Evolutionary conservation across 2,888 invertebrate genomes (phyloP), one percentile per base, ranked within the genome.

Genomic region (Drosophila kokeensis): DNA sequence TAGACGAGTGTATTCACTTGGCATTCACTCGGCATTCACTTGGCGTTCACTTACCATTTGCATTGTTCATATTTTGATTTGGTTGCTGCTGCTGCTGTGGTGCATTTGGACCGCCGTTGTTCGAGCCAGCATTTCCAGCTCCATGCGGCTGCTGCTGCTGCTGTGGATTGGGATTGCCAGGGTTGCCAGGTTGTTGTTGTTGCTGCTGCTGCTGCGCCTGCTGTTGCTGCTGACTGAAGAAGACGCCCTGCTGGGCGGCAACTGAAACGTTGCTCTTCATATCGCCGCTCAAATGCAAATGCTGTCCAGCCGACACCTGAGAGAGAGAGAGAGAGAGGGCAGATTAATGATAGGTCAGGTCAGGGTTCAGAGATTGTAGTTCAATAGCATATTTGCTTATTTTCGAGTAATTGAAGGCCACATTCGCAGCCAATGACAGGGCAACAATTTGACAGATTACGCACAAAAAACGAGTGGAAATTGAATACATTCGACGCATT

Each of bases 271-370:
- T 96, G 85, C 95, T 95, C 91, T 96, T 95, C 83, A 96, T 94
- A 81, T 95, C 96, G 80, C 96, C 95, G 87, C 95, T 95, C 83
- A 97, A 94, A 93, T 96, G 96, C 94, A 97, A 95, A 91, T 97
- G 97, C 93, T 98, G 98, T 36, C 97, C 97, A 83, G 97, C 96
- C 3, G 97, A 97, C 84, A 97, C 97, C 97, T 97, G 93, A 52
- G 24, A 34, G 2, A 42, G 4, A 5, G 34, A 38, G 13, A 49
- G 15, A 38, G 5, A 1, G 13, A 24, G 7, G 36, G 10, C 53
- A 36, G n/a, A 21, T n/a, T 32, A 62, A 42, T 45, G 18, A 66
- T 57, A 54, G 42, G 50, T 40, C 45, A 54, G 42, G 50, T 40
- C 45, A 42, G 6, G 10, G n/a, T 2, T 40, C 40, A 42, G 6